A percentile compares a stretch with the other conserved stretches of the same genome.
These are phyloP conservation scores for Acanthosepion pharaonis DNA, from an alignment of 2,888 invertebrate species.

Conservation along the genomic window DNA sequence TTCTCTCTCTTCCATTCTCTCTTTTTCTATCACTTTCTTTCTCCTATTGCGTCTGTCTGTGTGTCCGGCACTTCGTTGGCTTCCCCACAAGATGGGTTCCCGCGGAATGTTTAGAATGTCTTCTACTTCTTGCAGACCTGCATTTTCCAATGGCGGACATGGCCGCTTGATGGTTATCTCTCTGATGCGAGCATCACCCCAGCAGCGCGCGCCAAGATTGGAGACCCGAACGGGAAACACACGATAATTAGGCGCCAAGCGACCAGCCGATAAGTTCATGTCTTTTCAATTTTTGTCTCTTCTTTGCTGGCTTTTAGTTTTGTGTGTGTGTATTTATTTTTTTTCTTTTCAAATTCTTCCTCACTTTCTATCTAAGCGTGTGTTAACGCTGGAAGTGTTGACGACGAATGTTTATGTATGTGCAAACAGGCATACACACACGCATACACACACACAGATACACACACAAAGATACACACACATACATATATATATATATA, in stretches of 20 bases:
- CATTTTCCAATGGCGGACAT: not conserved
- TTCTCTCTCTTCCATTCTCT: not conserved
- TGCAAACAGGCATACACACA: not conserved
- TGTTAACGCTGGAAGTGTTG: not conserved
- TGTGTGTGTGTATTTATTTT: not conserved
- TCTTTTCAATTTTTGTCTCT: slow-evolving; percentile 17
- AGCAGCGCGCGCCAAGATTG: slow-evolving; percentile 21
- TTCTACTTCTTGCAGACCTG: not conserved
- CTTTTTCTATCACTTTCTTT: not conserved
- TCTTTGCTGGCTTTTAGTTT: not conserved
- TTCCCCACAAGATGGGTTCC: slow-evolving; percentile 17
- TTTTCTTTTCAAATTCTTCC: not conserved
- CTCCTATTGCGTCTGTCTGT: not conserved
- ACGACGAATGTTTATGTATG: not conserved
- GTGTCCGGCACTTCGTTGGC: not conserved
- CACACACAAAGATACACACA: too few species aligned
- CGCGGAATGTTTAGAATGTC: not conserved
- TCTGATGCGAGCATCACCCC: slow-evolving; percentile 8
- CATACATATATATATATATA: too few species aligned
- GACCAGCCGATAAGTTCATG: not conserved
- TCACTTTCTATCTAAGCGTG: slow-evolving; percentile 33
- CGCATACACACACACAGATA: too few species aligned
- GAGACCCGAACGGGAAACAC: slow-evolving; percentile 8
- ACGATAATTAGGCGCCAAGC: slow-evolving; percentile 8
- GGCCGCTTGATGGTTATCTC: not conserved